Evolutionary conservation across 2,888 invertebrate genomes (phyloP).

Genomic region (Nipponacmea schrenckii): DNA sequence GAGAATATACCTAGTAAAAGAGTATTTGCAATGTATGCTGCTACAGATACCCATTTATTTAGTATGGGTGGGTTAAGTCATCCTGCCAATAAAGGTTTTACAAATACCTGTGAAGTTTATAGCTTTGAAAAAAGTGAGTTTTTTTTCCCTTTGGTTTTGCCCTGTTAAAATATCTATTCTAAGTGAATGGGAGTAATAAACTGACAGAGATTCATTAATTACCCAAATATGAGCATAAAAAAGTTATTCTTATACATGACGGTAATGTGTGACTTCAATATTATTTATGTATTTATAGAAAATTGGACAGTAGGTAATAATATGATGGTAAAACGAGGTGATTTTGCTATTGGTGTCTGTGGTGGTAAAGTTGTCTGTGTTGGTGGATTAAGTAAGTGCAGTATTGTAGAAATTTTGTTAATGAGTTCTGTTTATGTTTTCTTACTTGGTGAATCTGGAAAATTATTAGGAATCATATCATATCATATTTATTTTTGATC

Average conservation of each 20-base stretch:
- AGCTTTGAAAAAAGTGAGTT: constrained; percentile 56
- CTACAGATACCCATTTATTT: constrained; percentile 56
- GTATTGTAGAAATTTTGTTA: not conserved
- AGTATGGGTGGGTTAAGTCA: constrained; percentile 64
- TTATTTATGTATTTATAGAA: constrained; percentile 38
- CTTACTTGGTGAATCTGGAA: too few species aligned
- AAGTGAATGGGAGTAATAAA: too few species aligned
- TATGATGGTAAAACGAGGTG: constrained; percentile 62
- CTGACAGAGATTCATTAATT: too few species aligned
- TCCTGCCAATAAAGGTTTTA: constrained; percentile 60
- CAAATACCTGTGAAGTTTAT: constrained; percentile 61
- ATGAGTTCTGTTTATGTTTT: too few species aligned
- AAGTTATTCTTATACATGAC: too few species aligned
- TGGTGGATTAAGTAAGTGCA: constrained; percentile 63
- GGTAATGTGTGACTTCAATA: too few species aligned
- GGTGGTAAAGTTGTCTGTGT: constrained; percentile 58
- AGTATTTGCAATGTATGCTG: constrained; percentile 63
- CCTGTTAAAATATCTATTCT: too few species aligned
- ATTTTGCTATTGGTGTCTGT: constrained; percentile 61
- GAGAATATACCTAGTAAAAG: constrained; percentile 61
- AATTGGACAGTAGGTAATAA: constrained; percentile 52
- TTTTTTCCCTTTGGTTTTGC: not conserved
- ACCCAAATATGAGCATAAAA: too few species aligned
- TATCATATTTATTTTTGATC: too few species aligned
- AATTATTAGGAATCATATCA: too few species aligned